Conservation (phyloP, 2,113 vertebrate genomes). For the Neolamprologus caudopunctatus region DNA sequence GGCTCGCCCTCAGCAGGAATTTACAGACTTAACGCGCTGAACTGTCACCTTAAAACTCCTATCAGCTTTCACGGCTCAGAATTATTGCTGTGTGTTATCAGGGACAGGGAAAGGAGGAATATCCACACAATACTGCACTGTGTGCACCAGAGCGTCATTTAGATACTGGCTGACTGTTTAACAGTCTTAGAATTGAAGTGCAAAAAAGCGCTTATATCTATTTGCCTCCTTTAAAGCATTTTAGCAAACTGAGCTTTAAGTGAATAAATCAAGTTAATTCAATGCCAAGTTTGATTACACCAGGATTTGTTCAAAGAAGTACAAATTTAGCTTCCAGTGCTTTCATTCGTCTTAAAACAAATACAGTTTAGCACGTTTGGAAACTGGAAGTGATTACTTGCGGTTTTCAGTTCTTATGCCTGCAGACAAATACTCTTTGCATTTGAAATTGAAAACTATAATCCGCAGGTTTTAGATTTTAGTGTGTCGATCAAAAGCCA, state of each 20-base stretch:
- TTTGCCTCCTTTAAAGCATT: not conserved
- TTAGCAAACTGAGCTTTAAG: not conserved
- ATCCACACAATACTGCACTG: not conserved
- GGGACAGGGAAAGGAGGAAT: not conserved
- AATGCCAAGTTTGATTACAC: not conserved
- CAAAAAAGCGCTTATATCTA: accelerated
- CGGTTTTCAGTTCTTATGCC: not conserved
- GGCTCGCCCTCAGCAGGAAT: slow-evolving; percentile 35
- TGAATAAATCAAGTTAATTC: not conserved
- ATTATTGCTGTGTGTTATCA: not conserved
- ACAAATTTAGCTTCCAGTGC: not conserved
- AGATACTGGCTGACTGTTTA: not conserved
- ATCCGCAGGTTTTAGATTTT: not conserved
- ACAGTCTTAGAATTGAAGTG: not conserved
- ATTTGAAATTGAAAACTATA: not conserved
- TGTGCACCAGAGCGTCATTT: not conserved
- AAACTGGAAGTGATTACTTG: not conserved
- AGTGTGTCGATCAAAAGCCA: not conserved
- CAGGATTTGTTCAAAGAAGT: not conserved
- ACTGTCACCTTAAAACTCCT: not conserved
- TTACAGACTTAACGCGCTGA: not conserved
- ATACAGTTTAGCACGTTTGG: not conserved
- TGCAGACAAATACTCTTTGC: not conserved
- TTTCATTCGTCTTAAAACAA: not conserved
- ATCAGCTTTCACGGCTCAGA: not conserved